Conservation (phyloP, 1,140 invertebrate genomes). For the Charaxes varanes region DNA sequence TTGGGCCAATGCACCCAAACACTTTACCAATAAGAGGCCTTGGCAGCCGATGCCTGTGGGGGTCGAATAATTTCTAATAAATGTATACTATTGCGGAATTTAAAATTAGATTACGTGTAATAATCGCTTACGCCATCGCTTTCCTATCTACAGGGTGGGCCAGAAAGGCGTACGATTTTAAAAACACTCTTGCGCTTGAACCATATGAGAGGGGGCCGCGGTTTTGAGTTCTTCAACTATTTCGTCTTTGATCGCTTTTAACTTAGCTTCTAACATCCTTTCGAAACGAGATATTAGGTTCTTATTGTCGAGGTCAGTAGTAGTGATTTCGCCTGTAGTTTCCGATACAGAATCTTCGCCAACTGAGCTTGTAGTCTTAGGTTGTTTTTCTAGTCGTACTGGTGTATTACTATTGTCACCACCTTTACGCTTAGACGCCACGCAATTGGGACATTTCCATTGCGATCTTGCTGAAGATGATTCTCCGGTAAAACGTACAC, state of each 20-base stretch:
- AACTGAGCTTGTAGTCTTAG: background rate
- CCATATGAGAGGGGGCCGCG: too few relatives aligned
- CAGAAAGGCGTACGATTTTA: too few relatives aligned
- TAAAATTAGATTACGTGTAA: too few relatives aligned
- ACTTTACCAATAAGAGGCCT: too few relatives aligned
- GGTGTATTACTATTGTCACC: constrained; percentile 4
- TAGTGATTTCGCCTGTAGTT: background rate
- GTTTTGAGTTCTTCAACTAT: constrained; percentile 2
- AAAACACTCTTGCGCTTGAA: too few relatives aligned
- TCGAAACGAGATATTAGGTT: constrained; percentile 9
- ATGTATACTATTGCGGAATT: too few relatives aligned
- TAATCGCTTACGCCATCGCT: too few relatives aligned
- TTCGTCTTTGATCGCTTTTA: constrained; percentile 9
- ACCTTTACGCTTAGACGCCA: constrained; percentile 3
- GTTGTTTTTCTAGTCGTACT: background rate
- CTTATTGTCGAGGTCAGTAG: background rate
- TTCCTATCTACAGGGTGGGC: too few relatives aligned
- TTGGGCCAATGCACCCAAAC: too few relatives aligned
- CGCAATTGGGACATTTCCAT: constrained; percentile 9
- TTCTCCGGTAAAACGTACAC: constrained; percentile 3
- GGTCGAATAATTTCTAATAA: too few relatives aligned
- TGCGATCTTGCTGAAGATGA: background rate
- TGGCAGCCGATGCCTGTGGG: too few relatives aligned
- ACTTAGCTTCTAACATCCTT: constrained; percentile 7
- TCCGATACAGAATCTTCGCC: background rate